Conservation (phyloP, 2,797 vertebrate species). For the Malacoctenus gilli region DNA sequence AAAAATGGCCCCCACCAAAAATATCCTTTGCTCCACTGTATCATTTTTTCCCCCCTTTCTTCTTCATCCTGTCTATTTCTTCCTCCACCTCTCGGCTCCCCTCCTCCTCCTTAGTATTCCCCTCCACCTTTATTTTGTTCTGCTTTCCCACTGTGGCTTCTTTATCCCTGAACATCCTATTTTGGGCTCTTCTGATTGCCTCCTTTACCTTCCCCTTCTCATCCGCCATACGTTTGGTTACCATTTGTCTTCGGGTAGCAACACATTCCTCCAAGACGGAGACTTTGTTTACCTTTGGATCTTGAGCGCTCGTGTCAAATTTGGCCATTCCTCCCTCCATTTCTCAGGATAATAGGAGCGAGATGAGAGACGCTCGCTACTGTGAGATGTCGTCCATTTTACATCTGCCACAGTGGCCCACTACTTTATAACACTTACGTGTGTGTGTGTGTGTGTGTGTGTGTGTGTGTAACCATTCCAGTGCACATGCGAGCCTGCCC, state of each 20-base stretch:
- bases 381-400: slow-evolving; percentile 58
- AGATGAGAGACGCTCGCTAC: slow-evolving; percentile 27
- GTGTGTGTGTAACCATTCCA: slow-evolving; percentile 41
- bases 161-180: slow-evolving; percentile 46
- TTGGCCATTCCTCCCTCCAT: slow-evolving; percentile 26
- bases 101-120: slow-evolving; percentile 3
- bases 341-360: slow-evolving; percentile 43
- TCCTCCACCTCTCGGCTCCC: not conserved
- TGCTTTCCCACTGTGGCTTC: slow-evolving; percentile 19
- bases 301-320: slow-evolving; percentile 26
- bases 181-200: slow-evolving; percentile 29
- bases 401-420: slow-evolving; percentile 49
- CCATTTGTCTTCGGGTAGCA: slow-evolving; percentile 32
- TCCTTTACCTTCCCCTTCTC: slow-evolving; percentile 15
- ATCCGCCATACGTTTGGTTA: slow-evolving; percentile 5
- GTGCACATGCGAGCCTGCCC: slow-evolving; percentile 44
- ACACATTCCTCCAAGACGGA: slow-evolving; percentile 24
- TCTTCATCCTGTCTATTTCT: slow-evolving; percentile 2
- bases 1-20: slow-evolving; percentile 41
- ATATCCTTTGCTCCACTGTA: slow-evolving; percentile 21
- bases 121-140: slow-evolving; percentile 10
- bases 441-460: slow-evolving; percentile 9
- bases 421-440: slow-evolving; percentile 32
- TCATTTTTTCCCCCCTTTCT: slow-evolving; percentile 11
- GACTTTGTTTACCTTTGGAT: slow-evolving; percentile 34